phyloP scores from a whole-genome alignment of 1,140 invertebrate genomes.

The Alviniconcha marisindica region DNA sequence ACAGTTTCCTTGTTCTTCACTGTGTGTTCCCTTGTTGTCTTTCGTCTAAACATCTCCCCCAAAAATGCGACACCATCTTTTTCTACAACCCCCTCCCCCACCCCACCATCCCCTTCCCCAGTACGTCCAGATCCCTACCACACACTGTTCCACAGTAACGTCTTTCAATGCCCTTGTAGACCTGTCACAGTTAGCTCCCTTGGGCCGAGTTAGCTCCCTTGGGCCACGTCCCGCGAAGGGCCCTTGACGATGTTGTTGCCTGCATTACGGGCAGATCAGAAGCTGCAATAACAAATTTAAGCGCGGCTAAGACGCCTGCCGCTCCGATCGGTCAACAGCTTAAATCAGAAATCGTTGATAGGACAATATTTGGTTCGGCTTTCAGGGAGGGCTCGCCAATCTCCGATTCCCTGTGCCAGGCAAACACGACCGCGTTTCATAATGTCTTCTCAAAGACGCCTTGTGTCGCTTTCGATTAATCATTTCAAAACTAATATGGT shows the following conservation, averaged over 20 bases:
- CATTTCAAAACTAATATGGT: constrained; percentile 43
- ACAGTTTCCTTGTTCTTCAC: too few relatives aligned
- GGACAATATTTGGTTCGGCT: constrained; percentile 40
- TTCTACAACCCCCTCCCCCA: too few relatives aligned
- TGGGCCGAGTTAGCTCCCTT: constrained; percentile 29
- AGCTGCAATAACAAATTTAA: constrained; percentile 42
- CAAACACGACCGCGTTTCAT: constrained; percentile 31
- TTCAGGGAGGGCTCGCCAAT: constrained; percentile 1
- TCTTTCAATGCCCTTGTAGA: neutral
- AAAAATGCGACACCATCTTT: too few relatives aligned
- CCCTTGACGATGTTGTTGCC: constrained; percentile 35
- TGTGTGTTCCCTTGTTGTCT: too few relatives aligned
- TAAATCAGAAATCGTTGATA: constrained; percentile 44
- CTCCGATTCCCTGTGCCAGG: constrained; percentile 23
- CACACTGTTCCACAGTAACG: neutral
- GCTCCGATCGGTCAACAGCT: constrained; percentile 39
- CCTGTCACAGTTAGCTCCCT: constrained; percentile 24
- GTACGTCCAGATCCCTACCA: too few relatives aligned
- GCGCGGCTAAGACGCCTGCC: constrained; percentile 38
- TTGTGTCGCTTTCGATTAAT: constrained; percentile 30
- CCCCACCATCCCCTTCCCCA: neutral
- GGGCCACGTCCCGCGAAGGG: neutral
- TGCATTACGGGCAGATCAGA: constrained; percentile 41
- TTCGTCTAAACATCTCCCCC: too few relatives aligned
- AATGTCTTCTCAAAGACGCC: constrained; percentile 10